These are phyloP conservation scores for Alligator sinensis DNA, from an alignment of 2,113 vertebrate species.

Conservation along the genomic window DNA sequence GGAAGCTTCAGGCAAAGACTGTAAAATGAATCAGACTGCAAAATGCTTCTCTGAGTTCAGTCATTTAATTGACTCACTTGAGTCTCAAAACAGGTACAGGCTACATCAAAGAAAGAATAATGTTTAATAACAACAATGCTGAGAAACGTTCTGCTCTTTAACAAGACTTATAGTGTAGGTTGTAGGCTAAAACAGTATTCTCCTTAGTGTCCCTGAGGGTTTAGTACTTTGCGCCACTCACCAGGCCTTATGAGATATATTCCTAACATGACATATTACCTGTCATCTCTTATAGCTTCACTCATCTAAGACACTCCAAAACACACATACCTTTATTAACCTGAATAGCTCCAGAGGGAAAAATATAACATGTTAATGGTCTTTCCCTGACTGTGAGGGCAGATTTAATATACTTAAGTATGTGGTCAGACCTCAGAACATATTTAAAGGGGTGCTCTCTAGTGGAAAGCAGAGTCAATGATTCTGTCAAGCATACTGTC, in stretches of 20 bases:
- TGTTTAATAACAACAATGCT: fast-evolving
- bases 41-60: not conserved
- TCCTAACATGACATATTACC: constrained; percentile 3
- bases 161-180: not conserved
- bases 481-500: not conserved
- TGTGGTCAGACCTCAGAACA: not conserved
- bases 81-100: fast-evolving
- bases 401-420: not conserved
- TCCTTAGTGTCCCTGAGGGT: not conserved
- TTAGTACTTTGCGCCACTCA: not conserved
- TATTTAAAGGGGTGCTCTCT: not conserved
- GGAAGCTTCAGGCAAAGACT: not conserved
- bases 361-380: not conserved
- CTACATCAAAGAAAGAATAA: fast-evolving
- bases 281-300: not conserved
- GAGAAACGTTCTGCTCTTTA: not conserved
- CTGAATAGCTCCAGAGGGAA: constrained; percentile 7
- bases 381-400: not conserved
- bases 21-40: not conserved
- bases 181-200: not conserved
- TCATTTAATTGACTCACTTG: not conserved
- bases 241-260: not conserved
- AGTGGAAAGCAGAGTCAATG: not conserved
- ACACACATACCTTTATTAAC: not conserved
- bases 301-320: not conserved